A percentile compares a stretch with the other conserved stretches of the same genome.
These are phyloP conservation scores for Hesperia comma DNA, from an alignment of 2,888 invertebrate species.

Conservation along the genomic window DNA sequence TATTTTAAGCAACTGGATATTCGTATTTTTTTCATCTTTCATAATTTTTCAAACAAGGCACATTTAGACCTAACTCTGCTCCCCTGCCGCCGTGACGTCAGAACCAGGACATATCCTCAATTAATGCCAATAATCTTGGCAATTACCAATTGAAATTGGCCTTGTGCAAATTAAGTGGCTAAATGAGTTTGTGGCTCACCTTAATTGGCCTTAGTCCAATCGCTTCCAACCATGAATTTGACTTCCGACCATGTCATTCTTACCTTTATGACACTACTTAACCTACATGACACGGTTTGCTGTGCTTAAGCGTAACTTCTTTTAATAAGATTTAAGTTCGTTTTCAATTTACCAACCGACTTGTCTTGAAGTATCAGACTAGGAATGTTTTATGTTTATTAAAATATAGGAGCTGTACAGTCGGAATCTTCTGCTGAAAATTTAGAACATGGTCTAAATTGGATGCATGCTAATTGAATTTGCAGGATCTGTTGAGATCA, in stretches of 20 bases:
- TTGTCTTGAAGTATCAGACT: too few relatives aligned
- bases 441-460: too few relatives aligned
- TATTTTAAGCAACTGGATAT: too few relatives aligned
- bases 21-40: not conserved
- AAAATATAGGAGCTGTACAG: too few relatives aligned
- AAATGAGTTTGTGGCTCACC: conserved; percentile 2
- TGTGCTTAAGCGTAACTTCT: too few relatives aligned
- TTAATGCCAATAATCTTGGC: conserved; percentile 8
- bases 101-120: conserved; percentile 2
- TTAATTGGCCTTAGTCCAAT: not conserved
- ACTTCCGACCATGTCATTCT: too few relatives aligned
- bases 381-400: too few relatives aligned
- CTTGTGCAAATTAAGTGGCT: conserved; percentile 11
- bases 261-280: too few relatives aligned
- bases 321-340: too few relatives aligned
- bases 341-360: too few relatives aligned
- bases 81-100: conserved; percentile 4
- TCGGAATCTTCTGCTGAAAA: too few relatives aligned
- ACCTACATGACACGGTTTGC: too few relatives aligned
- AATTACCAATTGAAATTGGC: conserved; percentile 14
- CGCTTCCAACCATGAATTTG: not conserved
- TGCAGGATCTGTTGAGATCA: not conserved
- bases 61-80: not conserved
- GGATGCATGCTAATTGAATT: not conserved
- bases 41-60: not conserved